Evolutionary conservation across 2,113 vertebrate species (phyloP).

Genomic region (Etia nguti): DNA sequence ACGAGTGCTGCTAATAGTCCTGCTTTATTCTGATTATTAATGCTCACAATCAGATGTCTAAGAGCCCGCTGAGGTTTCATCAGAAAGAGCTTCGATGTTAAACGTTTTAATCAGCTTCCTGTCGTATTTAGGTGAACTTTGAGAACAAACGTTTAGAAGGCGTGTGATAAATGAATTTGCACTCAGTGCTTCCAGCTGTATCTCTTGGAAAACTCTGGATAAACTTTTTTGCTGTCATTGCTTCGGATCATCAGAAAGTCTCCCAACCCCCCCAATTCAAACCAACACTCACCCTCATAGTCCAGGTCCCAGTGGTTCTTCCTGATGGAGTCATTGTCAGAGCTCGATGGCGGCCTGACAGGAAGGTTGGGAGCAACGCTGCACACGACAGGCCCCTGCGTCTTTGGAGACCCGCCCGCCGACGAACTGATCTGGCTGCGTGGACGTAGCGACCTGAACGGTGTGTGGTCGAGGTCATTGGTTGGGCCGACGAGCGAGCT

Average conservation of each 20-base stretch:
- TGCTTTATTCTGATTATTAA: not conserved
- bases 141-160: no score
- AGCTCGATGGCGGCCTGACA: conserved; percentile 71
- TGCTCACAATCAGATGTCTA: not conserved
- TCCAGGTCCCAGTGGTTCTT: conserved; percentile 90
- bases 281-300: conserved; percentile 75
- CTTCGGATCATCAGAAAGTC: not conserved
- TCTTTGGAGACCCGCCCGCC: conserved; percentile 60
- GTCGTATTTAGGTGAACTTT: no score
- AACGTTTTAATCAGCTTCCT: no score
- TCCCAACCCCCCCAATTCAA: not conserved
- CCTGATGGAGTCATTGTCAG: conserved; percentile 82
- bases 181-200: no score
- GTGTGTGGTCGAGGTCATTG: conserved; percentile 76
- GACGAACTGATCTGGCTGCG: conserved; percentile 47
- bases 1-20: not conserved
- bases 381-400: conserved; percentile 83
- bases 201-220: no score
- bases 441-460: conserved; percentile 71
- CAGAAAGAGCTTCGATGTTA: not conserved
- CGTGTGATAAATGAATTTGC: no score
- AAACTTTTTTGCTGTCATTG: no score
- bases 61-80: not conserved
- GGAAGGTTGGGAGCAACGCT: conserved; percentile 94
- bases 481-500: conserved; percentile 61